phyloP scores from a whole-genome alignment of 2,797 vertebrate genomes.

The Enteromius afrohamiltoni region DNA sequence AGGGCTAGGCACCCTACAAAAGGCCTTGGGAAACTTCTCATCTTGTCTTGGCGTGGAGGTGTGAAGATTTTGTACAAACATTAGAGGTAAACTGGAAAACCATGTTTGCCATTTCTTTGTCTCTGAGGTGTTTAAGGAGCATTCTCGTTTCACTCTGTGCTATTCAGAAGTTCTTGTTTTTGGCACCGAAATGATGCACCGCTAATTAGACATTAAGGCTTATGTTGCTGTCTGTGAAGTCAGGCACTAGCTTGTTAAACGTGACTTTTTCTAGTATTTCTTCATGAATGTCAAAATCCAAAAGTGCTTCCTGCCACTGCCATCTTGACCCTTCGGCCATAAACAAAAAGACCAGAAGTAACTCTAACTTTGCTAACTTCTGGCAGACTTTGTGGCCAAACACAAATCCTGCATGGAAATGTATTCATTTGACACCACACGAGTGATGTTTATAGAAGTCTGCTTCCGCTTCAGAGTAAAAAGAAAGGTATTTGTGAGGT shows the following conservation, averaged over 20 bases:
- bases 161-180: not conserved
- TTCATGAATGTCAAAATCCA: not conserved
- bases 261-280: conserved; percentile 10
- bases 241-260: not conserved
- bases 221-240: not conserved
- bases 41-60: conserved; percentile 77
- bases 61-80: conserved; percentile 83
- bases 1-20: conserved; percentile 30
- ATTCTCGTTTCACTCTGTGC: conserved; percentile 30
- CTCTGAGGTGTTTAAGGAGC: conserved; percentile 53
- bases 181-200: not conserved
- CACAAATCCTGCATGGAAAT: not conserved
- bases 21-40: conserved; percentile 90
- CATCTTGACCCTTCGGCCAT: not conserved
- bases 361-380: not conserved
- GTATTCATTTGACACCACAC: not conserved
- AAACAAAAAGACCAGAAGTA: not conserved
- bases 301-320: not conserved
- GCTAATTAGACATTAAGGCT: not conserved
- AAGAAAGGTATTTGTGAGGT: not conserved
- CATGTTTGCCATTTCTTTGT: conserved; percentile 63
- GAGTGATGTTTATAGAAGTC: not conserved
- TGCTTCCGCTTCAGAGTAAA: not conserved
- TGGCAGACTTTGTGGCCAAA: not conserved
- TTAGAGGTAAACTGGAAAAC: conserved; percentile 77